These are phyloP conservation scores for Syngnathus rostellatus DNA, from an alignment of 2,797 vertebrate species.

Conservation along the genomic window DNA sequence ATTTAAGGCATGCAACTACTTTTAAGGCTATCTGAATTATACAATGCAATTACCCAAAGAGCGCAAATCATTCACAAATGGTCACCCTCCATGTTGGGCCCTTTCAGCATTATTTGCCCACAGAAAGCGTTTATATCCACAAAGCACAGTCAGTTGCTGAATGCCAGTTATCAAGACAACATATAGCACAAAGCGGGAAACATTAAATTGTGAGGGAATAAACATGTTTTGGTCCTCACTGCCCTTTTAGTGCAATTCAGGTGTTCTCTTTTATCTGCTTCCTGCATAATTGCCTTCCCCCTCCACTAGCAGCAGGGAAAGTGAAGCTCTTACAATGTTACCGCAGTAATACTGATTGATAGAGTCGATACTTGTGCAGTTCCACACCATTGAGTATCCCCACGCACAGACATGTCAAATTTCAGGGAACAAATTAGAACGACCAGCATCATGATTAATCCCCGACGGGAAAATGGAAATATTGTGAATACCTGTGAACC, in stretches of 20 bases:
- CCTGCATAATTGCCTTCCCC: conserved; percentile 74
- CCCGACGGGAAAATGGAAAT: conserved; percentile 64
- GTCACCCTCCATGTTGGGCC: conserved; percentile 27
- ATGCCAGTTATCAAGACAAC: conserved; percentile 35
- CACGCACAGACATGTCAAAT: conserved; percentile 68
- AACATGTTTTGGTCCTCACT: conserved; percentile 20
- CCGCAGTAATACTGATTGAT: conserved; percentile 76
- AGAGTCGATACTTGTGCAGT: conserved; percentile 68
- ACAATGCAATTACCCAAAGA: conserved; percentile 7
- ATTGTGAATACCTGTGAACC: conserved; percentile 65
- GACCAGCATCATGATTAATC: conserved; percentile 64
- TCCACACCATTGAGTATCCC: conserved; percentile 70
- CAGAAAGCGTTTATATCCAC: conserved; percentile 18
- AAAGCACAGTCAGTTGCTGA: conserved; percentile 32
- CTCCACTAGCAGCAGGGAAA: conserved; percentile 62
- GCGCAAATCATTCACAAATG: conserved; percentile 18
- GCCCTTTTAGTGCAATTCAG: conserved; percentile 33
- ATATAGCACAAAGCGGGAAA: conserved; percentile 23
- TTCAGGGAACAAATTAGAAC: conserved; percentile 69
- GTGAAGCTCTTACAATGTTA: conserved; percentile 64
- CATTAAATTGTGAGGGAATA: conserved; percentile 35
- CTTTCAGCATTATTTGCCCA: conserved; percentile 20
- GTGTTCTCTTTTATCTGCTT: conserved; percentile 45
- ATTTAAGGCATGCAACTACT: conserved; percentile 11
- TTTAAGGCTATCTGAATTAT: background rate